phyloP scores from a whole-genome alignment of 1,140 invertebrate species.

The Oreohelix idahoensis region DNA sequence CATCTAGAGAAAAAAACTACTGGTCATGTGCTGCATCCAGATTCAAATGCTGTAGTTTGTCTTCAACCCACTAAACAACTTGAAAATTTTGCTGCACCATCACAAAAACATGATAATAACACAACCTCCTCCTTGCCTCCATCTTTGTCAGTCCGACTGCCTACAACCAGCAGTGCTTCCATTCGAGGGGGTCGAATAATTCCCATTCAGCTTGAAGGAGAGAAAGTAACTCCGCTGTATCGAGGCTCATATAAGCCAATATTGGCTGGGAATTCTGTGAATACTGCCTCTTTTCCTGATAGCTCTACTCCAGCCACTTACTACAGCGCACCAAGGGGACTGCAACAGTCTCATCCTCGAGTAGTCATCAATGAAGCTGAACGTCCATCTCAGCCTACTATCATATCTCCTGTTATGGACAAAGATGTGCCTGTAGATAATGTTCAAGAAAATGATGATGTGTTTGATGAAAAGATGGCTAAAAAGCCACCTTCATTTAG shows the following conservation, averaged over 20 bases:
- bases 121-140: not conserved
- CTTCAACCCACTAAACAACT: not conserved
- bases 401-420: not conserved
- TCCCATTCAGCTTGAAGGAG: slow-evolving; percentile 37
- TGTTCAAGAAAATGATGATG: slow-evolving; percentile 29
- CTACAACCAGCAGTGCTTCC: not conserved
- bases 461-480: slow-evolving; percentile 22
- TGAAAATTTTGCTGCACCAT: not conserved
- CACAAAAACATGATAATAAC: not conserved
- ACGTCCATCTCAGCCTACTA: not conserved
- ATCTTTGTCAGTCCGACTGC: slow-evolving; percentile 26
- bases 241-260: not conserved
- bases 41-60: not conserved
- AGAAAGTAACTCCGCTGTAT: not conserved
- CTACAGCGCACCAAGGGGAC: not conserved
- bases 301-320: not conserved
- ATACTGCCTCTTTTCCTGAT: not conserved
- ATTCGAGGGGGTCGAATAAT: slow-evolving; percentile 24
- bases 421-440: not conserved
- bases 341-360: not conserved
- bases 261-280: not conserved
- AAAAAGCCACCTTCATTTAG: slow-evolving; percentile 3
- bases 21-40: not conserved
- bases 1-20: slow-evolving; percentile 11
- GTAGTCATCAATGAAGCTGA: not conserved